Percentiles rank a stretch among this genome's conserved stretches.
Conservation (phyloP, 2,113 vertebrate genomes). For the Chloroceryle aenea region DNA sequence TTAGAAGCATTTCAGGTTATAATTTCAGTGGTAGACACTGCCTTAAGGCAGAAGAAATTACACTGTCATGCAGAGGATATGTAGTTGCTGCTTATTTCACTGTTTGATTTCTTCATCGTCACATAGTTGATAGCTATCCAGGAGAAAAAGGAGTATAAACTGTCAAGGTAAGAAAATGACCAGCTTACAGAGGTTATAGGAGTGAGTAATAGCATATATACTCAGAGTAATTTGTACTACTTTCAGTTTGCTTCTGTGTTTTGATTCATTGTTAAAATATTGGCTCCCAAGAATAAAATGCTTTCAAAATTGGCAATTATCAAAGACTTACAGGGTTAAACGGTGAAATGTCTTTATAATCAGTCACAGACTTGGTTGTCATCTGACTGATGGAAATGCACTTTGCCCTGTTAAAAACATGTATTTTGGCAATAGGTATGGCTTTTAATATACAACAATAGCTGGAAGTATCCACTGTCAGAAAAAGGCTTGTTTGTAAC, state of each 20-base stretch:
- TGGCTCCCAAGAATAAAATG: neutral
- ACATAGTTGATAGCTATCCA: conserved; percentile 94
- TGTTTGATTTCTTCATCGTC: conserved; percentile 84
- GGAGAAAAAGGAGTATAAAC: conserved; percentile 73
- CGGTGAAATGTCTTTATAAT: neutral
- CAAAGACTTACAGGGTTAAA: neutral
- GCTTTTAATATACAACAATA: neutral
- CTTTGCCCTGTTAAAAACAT: neutral
- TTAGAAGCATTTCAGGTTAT: conserved; percentile 91
- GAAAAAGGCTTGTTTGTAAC: neutral
- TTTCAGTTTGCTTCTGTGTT: neutral
- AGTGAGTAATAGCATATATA: neutral
- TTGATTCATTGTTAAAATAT: neutral
- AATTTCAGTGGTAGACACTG: conserved; percentile 91
- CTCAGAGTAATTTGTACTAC: neutral
- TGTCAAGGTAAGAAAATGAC: conserved; percentile 65
- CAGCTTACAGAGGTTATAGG: neutral
- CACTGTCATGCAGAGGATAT: conserved; percentile 91
- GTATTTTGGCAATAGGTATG: neutral
- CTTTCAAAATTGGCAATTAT: neutral
- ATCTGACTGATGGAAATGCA: neutral
- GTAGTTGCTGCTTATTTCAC: conserved; percentile 88
- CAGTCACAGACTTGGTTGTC: neutral
- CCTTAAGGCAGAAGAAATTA: conserved; percentile 93
- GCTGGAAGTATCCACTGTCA: neutral